phyloP scores from a whole-genome alignment of 2,113 vertebrate species.

The Pogonocichla stellata region DNA sequence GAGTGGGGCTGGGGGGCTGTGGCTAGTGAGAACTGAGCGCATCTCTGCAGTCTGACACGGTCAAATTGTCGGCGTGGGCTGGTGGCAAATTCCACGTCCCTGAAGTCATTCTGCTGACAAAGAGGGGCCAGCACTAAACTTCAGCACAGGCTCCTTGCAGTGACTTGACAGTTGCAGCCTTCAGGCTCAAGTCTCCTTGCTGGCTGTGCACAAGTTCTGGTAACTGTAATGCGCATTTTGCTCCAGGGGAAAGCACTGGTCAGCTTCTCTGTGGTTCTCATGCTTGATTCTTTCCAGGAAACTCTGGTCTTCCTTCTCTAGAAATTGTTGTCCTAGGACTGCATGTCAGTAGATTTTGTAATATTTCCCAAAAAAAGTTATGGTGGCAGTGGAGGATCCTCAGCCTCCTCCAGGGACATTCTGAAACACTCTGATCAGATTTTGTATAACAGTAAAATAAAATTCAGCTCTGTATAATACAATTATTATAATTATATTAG shows the following conservation, averaged over 20 bases:
- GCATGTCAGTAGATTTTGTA: neutral
- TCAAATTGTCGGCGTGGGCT: neutral
- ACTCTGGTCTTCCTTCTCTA: neutral
- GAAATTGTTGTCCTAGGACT: neutral
- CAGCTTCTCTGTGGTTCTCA: neutral
- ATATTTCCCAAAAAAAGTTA: neutral
- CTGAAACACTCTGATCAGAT: neutral
- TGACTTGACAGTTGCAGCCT: neutral
- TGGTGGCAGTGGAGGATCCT: neutral
- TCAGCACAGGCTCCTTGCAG: neutral
- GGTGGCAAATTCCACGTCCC: neutral
- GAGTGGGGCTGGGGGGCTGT: neutral
- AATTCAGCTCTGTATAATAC: neutral
- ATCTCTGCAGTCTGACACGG: rapidly evolving
- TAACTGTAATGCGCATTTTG: neutral
- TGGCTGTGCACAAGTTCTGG: neutral
- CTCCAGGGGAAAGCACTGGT: neutral
- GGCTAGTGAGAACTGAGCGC: neutral
- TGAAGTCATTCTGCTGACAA: neutral
- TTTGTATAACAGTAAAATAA: neutral
- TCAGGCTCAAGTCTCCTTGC: neutral
- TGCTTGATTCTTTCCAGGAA: conserved; percentile 1
- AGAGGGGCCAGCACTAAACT: neutral
- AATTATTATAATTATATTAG: neutral
- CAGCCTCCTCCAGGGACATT: neutral